Conservation (phyloP, 92 coral and sea anemone genomes). For the Pocillopora meandrina region DNA sequence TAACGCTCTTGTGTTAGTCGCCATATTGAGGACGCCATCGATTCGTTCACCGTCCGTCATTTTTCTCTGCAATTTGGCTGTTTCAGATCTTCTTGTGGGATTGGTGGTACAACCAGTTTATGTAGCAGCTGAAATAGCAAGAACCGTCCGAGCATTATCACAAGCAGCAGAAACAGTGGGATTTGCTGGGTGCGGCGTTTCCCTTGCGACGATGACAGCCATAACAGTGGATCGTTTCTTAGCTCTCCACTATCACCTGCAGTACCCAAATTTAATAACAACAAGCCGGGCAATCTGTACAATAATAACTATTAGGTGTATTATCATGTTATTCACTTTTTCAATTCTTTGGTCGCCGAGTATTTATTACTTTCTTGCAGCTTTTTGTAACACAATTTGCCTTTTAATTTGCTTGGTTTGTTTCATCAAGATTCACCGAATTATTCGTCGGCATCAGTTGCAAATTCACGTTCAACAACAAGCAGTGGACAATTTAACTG, state of each 20-base stretch:
- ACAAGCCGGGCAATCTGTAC: too few species aligned
- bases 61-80: slow-evolving; percentile 17
- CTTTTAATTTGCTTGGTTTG: neutral
- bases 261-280: too few species aligned
- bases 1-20: neutral
- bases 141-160: neutral
- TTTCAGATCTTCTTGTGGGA: slow-evolving; percentile 27
- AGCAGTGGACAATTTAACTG: neutral
- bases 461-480: neutral
- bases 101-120: slow-evolving; percentile 1
- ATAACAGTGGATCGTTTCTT: too few species aligned
- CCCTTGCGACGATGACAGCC: slow-evolving; percentile 3
- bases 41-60: slow-evolving; percentile 6
- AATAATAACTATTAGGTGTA: too few species aligned
- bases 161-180: neutral
- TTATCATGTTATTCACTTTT: neutral
- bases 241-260: too few species aligned
- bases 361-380: neutral
- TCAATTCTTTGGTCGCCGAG: neutral
- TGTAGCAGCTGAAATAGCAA: neutral
- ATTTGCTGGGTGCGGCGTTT: neutral
- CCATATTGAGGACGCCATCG: neutral
- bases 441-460: neutral
- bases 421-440: neutral
- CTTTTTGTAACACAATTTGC: neutral